A percentile compares a stretch with the other conserved stretches of the same genome.
These are phyloP conservation scores for Nesometra sesokonis DNA, from an alignment of 35 echinoderm and acorn worm genomes.

Conservation along the genomic window DNA sequence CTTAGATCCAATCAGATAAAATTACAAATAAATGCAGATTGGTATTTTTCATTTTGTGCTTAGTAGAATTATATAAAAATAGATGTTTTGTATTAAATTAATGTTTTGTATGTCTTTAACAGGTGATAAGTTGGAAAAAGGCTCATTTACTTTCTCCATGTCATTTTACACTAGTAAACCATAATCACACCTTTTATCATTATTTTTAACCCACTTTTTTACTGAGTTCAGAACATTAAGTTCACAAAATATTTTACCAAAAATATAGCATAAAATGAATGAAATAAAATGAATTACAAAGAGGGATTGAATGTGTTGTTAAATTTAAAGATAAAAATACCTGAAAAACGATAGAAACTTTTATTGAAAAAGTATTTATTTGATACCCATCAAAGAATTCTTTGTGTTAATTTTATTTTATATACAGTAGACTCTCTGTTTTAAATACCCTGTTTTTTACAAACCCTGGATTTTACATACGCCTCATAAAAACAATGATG, in stretches of 20 bases:
- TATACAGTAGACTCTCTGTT: too few species aligned
- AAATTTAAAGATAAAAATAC: too few species aligned
- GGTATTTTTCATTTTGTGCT: background rate
- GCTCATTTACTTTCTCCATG: background rate
- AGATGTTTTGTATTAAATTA: background rate
- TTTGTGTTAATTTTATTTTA: too few species aligned
- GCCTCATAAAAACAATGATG: too few species aligned
- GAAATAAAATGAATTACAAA: background rate
- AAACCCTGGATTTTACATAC: too few species aligned
- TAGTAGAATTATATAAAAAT: background rate
- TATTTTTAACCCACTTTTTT: background rate
- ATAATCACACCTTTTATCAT: background rate
- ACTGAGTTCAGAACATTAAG: background rate
- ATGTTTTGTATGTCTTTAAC: background rate
- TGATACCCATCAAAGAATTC: too few species aligned
- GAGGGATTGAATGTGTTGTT: too few species aligned
- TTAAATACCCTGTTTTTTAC: too few species aligned
- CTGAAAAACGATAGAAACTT: too few species aligned
- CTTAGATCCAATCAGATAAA: background rate
- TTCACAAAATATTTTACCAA: background rate
- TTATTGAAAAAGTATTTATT: too few species aligned
- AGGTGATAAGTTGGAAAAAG: background rate
- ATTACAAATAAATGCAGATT: background rate
- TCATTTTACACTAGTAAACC: background rate
- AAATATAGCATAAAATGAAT: background rate